Base-by-base conservation (phyloP, 2,888 invertebrate genomes). In the Rhorus exstirpatorius region DNA sequence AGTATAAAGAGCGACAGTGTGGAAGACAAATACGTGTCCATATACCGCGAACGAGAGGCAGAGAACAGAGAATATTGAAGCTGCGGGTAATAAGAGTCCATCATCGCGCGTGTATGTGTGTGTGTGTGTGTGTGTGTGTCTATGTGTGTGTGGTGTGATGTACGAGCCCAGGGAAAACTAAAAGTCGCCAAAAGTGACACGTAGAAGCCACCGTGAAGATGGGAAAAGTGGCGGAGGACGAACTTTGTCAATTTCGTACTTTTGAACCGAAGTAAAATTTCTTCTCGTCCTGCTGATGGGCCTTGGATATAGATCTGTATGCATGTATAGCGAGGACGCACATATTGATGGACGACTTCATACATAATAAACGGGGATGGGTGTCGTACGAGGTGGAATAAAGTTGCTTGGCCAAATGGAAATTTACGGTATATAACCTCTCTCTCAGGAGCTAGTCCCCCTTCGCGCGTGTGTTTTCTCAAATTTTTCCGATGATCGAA, bases 191-290 rank as follows among this genome's bases (percentile, higher is more conserved):
- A 24, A 70, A 65, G 46, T 63, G 55, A 70, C 78, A 71, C 79
- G 79, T 61, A 63, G 41, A 49, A 79, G 60, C 65, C 61, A 61
- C 49, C 44, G 31, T 26, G 70, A 44, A 60, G 35, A 70, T 35
- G 60, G 31, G 70, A 78, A 78, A 70, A 78, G 77, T 78, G 70
- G 70, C 31, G 51, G 49, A 38, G 46, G 77, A 38, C 26, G 74
- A 84, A 86, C 82, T 84, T 84, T 82, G 84, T 83, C 82, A 83
- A 86, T 86, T 84, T 84, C 53, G 74, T 79, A 74, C 76, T 80
- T 80, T 60, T 79, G 65, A 51, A 53, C 49, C 44, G 58, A 55
- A 46, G 51, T 63, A 61, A 75, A 75, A 82, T 83, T 83, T 83
- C 65, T 85, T 80, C 76, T 79, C 63, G 51, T 63, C 8, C 74